Evolutionary conservation across 2,888 invertebrate genomes (phyloP).

Genomic region (Slavum lentiscoides): DNA sequence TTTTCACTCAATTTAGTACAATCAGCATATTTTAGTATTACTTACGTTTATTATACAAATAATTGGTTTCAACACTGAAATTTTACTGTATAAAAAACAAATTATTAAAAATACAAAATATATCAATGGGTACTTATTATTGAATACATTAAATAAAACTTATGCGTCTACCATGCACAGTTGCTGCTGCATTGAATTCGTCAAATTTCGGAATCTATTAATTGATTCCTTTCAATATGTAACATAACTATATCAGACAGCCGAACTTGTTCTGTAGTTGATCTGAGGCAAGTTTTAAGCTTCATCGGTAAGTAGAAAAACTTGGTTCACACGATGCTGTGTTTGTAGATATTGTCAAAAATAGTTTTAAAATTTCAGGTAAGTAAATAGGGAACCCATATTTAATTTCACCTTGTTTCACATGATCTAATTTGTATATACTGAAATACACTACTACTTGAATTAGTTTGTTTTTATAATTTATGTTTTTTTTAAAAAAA

Average conservation of each 20-base stretch:
- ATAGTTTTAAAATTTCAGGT: too few relatives aligned
- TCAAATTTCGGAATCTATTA: neutral
- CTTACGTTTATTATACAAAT: neutral
- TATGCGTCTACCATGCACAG: neutral
- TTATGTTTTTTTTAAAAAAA: too few relatives aligned
- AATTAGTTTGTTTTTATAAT: neutral
- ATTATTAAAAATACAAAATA: neutral
- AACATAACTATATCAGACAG: conserved; percentile 1
- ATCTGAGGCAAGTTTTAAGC: neutral
- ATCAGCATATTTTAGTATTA: neutral
- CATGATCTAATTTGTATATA: conserved; percentile 16
- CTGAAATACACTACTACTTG: conserved; percentile 4
- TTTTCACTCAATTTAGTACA: neutral
- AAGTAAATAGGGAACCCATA: neutral
- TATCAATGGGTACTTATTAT: neutral
- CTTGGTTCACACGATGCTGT: neutral
- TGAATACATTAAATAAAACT: conserved; percentile 1
- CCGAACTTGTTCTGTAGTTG: neutral
- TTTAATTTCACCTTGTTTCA: conserved; percentile 10
- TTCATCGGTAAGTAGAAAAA: neutral
- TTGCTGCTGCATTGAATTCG: conserved; percentile 1
- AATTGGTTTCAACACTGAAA: too few relatives aligned
- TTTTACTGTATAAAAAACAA: too few relatives aligned
- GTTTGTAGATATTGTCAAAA: neutral
- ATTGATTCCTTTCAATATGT: neutral